phyloP scores from a whole-genome alignment of 2,797 vertebrate species.

The Etheostoma nigrum region DNA sequence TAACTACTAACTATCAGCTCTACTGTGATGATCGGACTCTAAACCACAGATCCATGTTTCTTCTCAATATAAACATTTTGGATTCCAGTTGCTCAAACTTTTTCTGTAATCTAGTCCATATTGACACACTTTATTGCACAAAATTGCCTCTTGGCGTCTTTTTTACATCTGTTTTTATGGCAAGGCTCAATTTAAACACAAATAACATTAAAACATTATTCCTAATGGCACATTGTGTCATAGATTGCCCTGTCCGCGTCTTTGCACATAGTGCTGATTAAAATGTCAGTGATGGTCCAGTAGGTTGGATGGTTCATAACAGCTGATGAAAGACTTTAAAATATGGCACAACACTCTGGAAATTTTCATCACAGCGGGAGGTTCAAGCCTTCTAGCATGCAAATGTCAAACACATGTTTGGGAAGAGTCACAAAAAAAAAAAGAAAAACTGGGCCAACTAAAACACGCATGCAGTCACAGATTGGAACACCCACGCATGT shows the following conservation, averaged over 20 bases:
- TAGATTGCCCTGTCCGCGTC: background rate
- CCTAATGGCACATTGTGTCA: conserved; percentile 24
- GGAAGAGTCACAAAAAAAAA: conserved; percentile 19
- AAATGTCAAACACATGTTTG: conserved; percentile 56
- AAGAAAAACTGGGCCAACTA: conserved; percentile 39
- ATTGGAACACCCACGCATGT: conserved; percentile 10
- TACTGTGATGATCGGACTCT: background rate
- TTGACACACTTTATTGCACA: conserved; percentile 28
- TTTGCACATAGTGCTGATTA: conserved; percentile 22
- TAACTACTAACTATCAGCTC: background rate
- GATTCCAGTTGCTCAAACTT: conserved; percentile 2
- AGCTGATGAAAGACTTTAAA: conserved; percentile 47
- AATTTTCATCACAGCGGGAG: conserved; percentile 48
- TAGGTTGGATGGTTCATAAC: background rate
- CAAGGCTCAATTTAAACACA: background rate
- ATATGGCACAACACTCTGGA: conserved; percentile 31
- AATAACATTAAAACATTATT: conserved; percentile 13
- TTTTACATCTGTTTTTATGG: conserved; percentile 23
- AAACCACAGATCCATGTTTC: background rate
- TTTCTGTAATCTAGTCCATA: conserved; percentile 14
- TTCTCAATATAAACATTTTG: background rate
- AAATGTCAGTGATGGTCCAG: conserved; percentile 25
- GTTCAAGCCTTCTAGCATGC: conserved; percentile 38
- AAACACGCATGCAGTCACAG: conserved; percentile 31
- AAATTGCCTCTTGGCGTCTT: conserved; percentile 8